Base-by-base conservation (phyloP, 2,888 invertebrate genomes). In the Meloe dianella region DNA sequence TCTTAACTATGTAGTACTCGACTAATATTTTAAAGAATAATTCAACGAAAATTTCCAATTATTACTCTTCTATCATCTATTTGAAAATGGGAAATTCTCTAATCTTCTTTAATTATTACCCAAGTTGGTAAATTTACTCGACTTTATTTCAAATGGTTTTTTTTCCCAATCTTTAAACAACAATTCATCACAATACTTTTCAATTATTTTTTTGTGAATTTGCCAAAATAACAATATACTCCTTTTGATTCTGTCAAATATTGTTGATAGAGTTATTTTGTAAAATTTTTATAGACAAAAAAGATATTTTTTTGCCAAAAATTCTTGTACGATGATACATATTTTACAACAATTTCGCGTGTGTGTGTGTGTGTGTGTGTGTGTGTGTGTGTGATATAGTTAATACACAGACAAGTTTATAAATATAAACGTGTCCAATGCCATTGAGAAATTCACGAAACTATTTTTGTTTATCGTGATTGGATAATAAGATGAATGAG, bases 241-340 rank as follows among this genome's bases (percentile, higher is more conserved):
- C 10, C 12, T 41, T 12, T 41, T 41, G 41, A 41, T 41, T 41
- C 7, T 4, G 17, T 41, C 41, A n/a, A 35, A 35, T 14, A 41
- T n/a, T 41, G 41, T 41, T 41, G 41, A 41, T 41, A 41, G 41
- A 41, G n/a, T 41, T 41, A 41, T 41, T 41, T 41, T 41, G n/a
- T 41, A 41, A 17, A 41, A 32, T n/a, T 47, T 51, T 3, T 22
- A 9, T n/a, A n/a, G n/a, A 22, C 22, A 38, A 38, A 38, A 38
- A 38, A 38, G 4, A 27, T 27, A 27, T 27, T 27, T 17, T 41
- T 51, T 22, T 51, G 47, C 47, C 47, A 51, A 51, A 51, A 51
- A 51, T 51, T 51, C 47, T 20, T 51, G 20, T 10, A 20, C 8
- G 47, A 51, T 51, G 47, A 20, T 20, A 10, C 47, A 47, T 47